Evolutionary conservation across 2,888 invertebrate genomes (phyloP).

Genomic region (Pyrocoelia pectoralis): DNA sequence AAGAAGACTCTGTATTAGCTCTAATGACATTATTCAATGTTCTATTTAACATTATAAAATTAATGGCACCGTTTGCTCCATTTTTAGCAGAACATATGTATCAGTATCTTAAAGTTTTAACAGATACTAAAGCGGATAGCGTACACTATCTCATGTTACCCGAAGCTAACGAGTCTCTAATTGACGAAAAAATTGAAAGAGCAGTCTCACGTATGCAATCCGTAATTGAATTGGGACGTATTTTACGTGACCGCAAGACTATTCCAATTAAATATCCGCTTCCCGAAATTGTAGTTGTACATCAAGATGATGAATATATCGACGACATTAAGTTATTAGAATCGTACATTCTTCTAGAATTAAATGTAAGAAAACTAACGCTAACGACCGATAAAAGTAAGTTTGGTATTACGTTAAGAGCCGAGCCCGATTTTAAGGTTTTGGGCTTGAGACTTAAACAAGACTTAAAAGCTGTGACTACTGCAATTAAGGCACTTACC

Average conservation of each 20-base stretch:
- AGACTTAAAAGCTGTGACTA: slow-evolving; percentile 87
- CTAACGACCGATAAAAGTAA: slow-evolving; percentile 89
- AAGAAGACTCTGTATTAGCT: slow-evolving; percentile 82
- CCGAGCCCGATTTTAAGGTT: slow-evolving; percentile 94
- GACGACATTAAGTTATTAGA: slow-evolving; percentile 81
- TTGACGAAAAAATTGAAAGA: slow-evolving; percentile 86
- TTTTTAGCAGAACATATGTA: slow-evolving; percentile 96
- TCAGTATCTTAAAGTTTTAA: slow-evolving; percentile 79
- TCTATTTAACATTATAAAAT: slow-evolving; percentile 84
- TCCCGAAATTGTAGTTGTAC: slow-evolving; percentile 94
- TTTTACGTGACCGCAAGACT: slow-evolving; percentile 91
- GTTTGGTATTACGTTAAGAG: slow-evolving; percentile 89
- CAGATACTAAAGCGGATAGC: slow-evolving; percentile 71
- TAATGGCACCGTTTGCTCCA: slow-evolving; percentile 98
- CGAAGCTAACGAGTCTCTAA: slow-evolving; percentile 71
- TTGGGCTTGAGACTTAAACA: slow-evolving; percentile 89
- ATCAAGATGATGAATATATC: slow-evolving; percentile 81
- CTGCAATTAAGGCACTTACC: slow-evolving; percentile 79
- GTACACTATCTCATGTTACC: slow-evolving; percentile 95
- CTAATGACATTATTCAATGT: slow-evolving; percentile 90
- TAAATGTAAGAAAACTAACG: slow-evolving; percentile 88
- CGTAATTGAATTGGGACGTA: slow-evolving; percentile 92
- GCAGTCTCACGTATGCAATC: slow-evolving; percentile 94
- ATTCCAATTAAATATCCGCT: slow-evolving; percentile 96
- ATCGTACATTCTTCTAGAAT: slow-evolving; percentile 88